These are phyloP conservation scores for Sakesphorus luctuosus DNA, from an alignment of 2,113 vertebrate genomes.

Conservation along the genomic window DNA sequence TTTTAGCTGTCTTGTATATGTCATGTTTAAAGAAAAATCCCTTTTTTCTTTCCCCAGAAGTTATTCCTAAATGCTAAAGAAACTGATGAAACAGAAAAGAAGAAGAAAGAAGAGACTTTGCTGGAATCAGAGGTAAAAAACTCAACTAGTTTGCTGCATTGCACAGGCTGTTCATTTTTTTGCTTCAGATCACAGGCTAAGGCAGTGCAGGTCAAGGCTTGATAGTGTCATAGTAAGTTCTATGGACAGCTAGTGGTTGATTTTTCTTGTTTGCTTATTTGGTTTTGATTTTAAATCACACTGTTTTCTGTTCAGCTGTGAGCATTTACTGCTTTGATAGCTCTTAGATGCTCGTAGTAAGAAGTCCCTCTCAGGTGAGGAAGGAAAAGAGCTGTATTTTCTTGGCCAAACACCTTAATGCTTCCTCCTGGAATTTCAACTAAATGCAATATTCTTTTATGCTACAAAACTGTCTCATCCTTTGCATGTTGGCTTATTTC, in stretches of 20 bases:
- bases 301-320: background rate
- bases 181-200: background rate
- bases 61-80: constrained; percentile 29
- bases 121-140: constrained; percentile 72
- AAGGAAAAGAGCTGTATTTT: background rate
- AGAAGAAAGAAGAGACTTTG: constrained; percentile 15
- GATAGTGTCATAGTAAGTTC: background rate
- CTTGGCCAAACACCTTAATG: background rate
- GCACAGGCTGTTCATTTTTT: background rate
- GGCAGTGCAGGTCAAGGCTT: background rate
- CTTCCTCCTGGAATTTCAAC: background rate
- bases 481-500: background rate
- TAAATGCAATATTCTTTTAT: background rate
- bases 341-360: background rate
- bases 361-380: background rate
- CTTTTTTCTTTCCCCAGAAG: constrained; percentile 48
- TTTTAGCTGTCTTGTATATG: background rate
- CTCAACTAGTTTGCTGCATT: background rate
- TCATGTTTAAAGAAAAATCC: background rate
- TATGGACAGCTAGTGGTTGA: background rate
- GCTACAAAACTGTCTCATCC: background rate
- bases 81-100: constrained; percentile 19
- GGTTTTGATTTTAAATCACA: background rate
- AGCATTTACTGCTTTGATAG: background rate
- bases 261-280: background rate